These are phyloP conservation scores for Agriotes lineatus DNA, from an alignment of 2,888 invertebrate genomes.

Conservation along the genomic window DNA sequence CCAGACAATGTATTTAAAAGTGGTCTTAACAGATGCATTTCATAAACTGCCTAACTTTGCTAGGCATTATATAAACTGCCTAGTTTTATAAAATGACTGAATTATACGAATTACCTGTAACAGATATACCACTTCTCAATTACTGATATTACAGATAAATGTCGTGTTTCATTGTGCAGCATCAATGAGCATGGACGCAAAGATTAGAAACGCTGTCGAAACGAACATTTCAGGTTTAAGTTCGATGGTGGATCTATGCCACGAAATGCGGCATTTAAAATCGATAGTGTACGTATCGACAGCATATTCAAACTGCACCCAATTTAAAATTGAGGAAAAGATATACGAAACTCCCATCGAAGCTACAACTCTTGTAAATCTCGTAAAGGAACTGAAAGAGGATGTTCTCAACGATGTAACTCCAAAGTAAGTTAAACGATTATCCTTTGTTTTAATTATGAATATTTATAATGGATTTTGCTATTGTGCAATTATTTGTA, in stretches of 20 bases:
- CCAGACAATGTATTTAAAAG: not conserved
- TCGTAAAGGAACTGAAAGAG: no score
- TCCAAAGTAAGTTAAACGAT: not conserved
- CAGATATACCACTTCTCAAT: not conserved
- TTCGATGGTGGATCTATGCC: slow-evolving; percentile 48
- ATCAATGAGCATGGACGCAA: slow-evolving; percentile 53
- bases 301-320: slow-evolving; percentile 61
- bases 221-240: slow-evolving; percentile 55
- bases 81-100: no score
- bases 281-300: slow-evolving; percentile 62
- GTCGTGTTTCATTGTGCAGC: slow-evolving; percentile 57
- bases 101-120: no score
- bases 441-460: no score
- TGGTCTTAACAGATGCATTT: no score
- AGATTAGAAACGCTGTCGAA: slow-evolving; percentile 50
- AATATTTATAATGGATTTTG: no score
- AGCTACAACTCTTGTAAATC: not conserved
- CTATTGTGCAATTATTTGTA: no score
- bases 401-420: not conserved
- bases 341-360: slow-evolving; percentile 64
- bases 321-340: slow-evolving; percentile 62
- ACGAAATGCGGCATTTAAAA: slow-evolving; percentile 46
- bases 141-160: slow-evolving; percentile 43
- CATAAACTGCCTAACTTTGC: no score
- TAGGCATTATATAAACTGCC: no score